Percentiles rank a stretch among this genome's conserved stretches.
Conservation (phyloP, 2,888 invertebrate genomes). For the Drosophila mettleri region DNA sequence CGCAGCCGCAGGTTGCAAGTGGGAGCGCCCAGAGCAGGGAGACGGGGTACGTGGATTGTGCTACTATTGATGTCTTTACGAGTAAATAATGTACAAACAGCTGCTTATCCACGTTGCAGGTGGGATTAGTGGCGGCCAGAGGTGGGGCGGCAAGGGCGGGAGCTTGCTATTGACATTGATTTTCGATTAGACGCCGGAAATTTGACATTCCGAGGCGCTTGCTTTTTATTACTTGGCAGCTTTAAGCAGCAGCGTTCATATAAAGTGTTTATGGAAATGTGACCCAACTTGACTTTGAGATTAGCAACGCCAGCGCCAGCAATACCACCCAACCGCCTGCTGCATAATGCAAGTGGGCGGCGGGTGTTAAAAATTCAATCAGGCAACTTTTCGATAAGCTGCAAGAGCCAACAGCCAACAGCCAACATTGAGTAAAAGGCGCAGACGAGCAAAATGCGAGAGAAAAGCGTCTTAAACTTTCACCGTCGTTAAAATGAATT, state of each 20-base stretch:
- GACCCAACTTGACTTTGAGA: conserved; percentile 64
- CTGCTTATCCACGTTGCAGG: conserved; percentile 68
- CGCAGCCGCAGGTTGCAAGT: conserved; percentile 40
- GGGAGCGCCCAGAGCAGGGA: not conserved
- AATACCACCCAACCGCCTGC: not conserved
- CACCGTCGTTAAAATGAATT: conserved; percentile 57
- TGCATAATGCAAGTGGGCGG: conserved; percentile 52
- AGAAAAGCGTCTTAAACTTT: conserved; percentile 74
- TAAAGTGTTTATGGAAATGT: conserved; percentile 68
- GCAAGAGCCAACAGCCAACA: conserved; percentile 66
- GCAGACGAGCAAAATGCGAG: conserved; percentile 15
- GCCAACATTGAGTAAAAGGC: conserved; percentile 32
- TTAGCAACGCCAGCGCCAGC: conserved; percentile 28
- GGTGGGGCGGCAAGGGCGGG: not conserved
- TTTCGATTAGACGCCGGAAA: conserved; percentile 74
- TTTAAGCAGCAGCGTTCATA: conserved; percentile 44
- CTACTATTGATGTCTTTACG: conserved; percentile 77
- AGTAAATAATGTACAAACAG: conserved; percentile 81
- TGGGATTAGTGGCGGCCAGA: conserved; percentile 4
- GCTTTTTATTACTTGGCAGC: conserved; percentile 45
- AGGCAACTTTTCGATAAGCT: conserved; percentile 77
- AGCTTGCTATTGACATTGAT: conserved; percentile 67
- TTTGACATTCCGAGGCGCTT: conserved; percentile 52
- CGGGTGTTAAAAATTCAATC: conserved; percentile 41
- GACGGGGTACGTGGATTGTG: conserved; percentile 9